phyloP scores from a whole-genome alignment of 2,888 invertebrate genomes.

The Eristalis arbustorum region DNA sequence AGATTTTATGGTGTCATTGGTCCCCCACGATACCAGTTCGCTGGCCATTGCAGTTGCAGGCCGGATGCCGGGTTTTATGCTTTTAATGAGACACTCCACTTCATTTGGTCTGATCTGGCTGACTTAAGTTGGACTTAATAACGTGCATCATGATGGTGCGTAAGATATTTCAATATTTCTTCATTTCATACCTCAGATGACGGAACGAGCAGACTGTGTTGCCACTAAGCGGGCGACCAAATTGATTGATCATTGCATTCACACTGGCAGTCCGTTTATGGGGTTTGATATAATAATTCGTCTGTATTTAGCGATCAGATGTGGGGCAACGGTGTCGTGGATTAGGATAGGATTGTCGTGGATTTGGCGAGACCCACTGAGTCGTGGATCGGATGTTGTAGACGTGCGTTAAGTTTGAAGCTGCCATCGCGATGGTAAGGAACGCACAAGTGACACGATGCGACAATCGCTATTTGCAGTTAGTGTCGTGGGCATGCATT shows the following conservation, averaged over 20 bases:
- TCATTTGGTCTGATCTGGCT: slow-evolving; percentile 57
- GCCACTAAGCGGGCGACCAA: slow-evolving; percentile 54
- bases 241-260: slow-evolving; percentile 59
- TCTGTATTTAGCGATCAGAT: slow-evolving; percentile 39
- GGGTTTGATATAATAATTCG: slow-evolving; percentile 53
- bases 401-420: slow-evolving; percentile 25
- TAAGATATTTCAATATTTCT: slow-evolving; percentile 57
- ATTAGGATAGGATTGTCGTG: slow-evolving; percentile 33
- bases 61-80: slow-evolving; percentile 31
- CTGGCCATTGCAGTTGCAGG: slow-evolving; percentile 6
- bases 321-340: slow-evolving; percentile 14
- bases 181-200: slow-evolving; percentile 39
- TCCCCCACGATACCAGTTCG: slow-evolving; percentile 48
- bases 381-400: slow-evolving; percentile 9
- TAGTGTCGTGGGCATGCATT: neutral
- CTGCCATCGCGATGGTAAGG: neutral
- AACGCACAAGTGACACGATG: slow-evolving; percentile 29
- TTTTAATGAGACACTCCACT: slow-evolving; percentile 61
- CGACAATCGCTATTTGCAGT: slow-evolving; percentile 4
- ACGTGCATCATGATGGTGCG: slow-evolving; percentile 49
- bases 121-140: slow-evolving; percentile 34
- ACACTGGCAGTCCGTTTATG: slow-evolving; percentile 41
- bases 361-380: neutral
- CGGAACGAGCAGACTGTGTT: slow-evolving; percentile 32
- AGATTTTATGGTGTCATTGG: slow-evolving; percentile 66